Evolutionary conservation across 2,113 vertebrate species (phyloP), one percentile per base, ranked within the genome.

Genomic region (Regulus satrapa): DNA sequence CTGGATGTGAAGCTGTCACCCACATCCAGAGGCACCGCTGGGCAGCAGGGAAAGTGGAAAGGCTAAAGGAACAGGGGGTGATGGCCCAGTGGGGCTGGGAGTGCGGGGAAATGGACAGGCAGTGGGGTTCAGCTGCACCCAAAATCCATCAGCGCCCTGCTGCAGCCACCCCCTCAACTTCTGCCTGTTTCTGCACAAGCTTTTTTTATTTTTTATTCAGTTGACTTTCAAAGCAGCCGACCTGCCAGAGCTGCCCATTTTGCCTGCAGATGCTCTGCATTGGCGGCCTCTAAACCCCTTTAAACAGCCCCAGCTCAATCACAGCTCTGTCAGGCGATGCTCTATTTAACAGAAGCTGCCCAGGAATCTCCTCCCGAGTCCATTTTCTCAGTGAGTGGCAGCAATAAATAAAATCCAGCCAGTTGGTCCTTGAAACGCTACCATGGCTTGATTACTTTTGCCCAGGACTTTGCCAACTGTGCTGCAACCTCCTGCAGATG

Each of bases 281-380:
- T 96, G 94, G 95, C 93, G 80, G 94, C 88, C 94, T 96, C 69
- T 11, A 71, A 89, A 84, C 73, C 89, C 84, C 95, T 90, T 17
- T 43, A 61, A 95, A 92, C 6, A 96, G 92, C 88, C 72, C 77
- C 56, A 61, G 89, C 93, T 97, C 94, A 96, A 97, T 95, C 91
- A 91, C 87, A 76, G 95, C 82, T 91, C 93, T 93, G 93, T 67
- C 96, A 95, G 95, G 96, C 91, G 13, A 92, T 85, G 95, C 94
- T 96, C 95, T 96, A 94, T 95, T 97, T 88, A 97, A 94, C 97
- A 92, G 89, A 18, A 94, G 83, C 91, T 81, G 93, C 94, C 93
- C 85, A 89, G 91, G 92, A 85, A 92, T 72, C 94, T 92, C 85
- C 95, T 96, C 96, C 87, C 4, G 64, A 94, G 94, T 74, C 94